A percentile compares a stretch with the other conserved stretches of the same genome.
Conservation (phyloP, 2,797 vertebrate species). For the Lutjanus argentimaculatus region DNA sequence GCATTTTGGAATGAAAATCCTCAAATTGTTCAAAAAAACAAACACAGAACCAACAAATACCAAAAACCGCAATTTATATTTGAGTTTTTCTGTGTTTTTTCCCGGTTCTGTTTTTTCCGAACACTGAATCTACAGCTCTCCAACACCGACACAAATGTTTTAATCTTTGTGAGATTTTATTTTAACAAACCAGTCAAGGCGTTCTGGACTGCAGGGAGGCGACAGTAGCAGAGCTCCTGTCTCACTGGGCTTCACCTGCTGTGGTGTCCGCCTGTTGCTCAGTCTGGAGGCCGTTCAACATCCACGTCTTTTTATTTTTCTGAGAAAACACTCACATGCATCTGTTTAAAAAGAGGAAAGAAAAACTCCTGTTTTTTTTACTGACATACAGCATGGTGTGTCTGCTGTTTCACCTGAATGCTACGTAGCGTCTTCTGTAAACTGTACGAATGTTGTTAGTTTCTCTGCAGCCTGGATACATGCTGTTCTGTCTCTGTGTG, state of each 20-base stretch:
- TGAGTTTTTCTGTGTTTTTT: constrained; percentile 8
- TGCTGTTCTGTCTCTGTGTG: constrained; percentile 3
- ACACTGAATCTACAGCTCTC: neutral
- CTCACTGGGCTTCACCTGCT: neutral
- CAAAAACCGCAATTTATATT: constrained; percentile 24
- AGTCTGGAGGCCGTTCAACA: neutral
- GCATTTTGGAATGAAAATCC: constrained; percentile 55
- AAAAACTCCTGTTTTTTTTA: neutral
- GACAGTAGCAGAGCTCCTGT: constrained; percentile 2
- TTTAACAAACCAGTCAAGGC: too few species aligned
- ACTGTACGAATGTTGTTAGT: neutral
- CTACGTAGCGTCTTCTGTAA: constrained; percentile 9
- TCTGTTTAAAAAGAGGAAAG: neutral
- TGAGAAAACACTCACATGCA: neutral
- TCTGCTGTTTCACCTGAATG: neutral
- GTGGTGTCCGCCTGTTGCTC: too few species aligned
- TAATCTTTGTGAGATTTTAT: neutral
- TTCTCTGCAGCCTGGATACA: constrained; percentile 7
- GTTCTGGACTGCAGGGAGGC: neutral
- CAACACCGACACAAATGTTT: neutral
- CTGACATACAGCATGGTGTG: neutral
- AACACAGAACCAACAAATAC: constrained; percentile 12
- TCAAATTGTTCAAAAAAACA: neutral
- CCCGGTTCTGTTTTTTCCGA: neutral
- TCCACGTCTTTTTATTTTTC: neutral